phyloP scores from a whole-genome alignment of 2,113 vertebrate species.

The Lates calcarifer region DNA sequence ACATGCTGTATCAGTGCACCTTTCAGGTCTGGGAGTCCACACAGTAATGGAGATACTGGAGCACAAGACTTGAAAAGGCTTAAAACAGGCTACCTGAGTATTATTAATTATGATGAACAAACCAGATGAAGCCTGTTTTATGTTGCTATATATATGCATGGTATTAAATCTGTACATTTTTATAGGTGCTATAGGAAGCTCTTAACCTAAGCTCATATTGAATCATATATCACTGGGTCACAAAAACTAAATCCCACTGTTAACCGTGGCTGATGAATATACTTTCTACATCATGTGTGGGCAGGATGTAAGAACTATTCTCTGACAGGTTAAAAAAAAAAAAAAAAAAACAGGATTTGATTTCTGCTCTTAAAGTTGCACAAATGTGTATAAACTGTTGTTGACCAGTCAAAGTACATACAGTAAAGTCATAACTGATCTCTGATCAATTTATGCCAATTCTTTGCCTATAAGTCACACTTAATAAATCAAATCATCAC shows the following conservation, averaged over 20 bases:
- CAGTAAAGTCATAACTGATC: background rate
- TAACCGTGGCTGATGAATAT: background rate
- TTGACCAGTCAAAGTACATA: background rate
- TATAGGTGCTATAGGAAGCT: background rate
- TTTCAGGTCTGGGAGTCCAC: background rate
- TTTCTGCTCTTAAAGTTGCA: background rate
- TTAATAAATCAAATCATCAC: slow-evolving; percentile 29
- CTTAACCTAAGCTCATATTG: slow-evolving; percentile 8
- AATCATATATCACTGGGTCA: slow-evolving; percentile 21
- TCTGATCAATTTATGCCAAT: background rate
- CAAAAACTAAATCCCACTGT: background rate
- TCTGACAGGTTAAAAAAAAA: background rate
- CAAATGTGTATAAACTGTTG: background rate
- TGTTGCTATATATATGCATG: background rate
- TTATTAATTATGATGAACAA: slow-evolving; percentile 39
- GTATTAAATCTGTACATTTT: slow-evolving; percentile 1
- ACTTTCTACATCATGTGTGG: background rate
- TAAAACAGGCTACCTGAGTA: slow-evolving; percentile 3
- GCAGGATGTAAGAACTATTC: background rate
- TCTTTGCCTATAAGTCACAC: background rate
- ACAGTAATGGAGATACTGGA: background rate
- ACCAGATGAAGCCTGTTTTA: slow-evolving; percentile 29
- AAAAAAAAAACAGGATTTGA: background rate
- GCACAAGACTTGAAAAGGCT: background rate
- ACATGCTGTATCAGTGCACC: background rate